Evolutionary conservation across 2,113 vertebrate genomes (phyloP), one percentile per base, ranked within the genome.

Genomic region (Chaenogobius annularis): DNA sequence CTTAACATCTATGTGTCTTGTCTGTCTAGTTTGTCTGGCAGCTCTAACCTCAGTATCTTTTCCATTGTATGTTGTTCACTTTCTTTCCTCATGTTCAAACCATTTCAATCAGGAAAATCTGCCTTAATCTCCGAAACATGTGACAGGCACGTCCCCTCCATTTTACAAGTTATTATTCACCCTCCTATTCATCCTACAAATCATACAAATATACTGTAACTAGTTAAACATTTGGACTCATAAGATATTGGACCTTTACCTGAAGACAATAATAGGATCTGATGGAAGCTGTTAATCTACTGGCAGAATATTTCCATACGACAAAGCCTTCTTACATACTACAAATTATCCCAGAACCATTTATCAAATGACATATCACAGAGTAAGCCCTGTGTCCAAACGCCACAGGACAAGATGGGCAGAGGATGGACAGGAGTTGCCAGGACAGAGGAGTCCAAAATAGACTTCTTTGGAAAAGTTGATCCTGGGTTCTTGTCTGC

Each of bases 381-480:
- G 17, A 5, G 9, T 17, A 56, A 70, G 64, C 22, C n/a, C 72
- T 63, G 64, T 26, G 75, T 7, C 63, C 47, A 44, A 74, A 83
- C 74, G 63, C 26, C 47, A 40, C 37, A 9, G 37, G 37, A 40
- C 3, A 40, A 31, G 73, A 69, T 20, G 69, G 37, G 68, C 0
- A 2, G 48, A 68, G 64, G 19, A 31, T 63, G 67, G 40, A 52
- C 64, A 35, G 10, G 52, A 77, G 77, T 81, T 75, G 62, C 73
- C 48, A 48, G 69, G 56, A 72, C 44, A 79, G 63, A 81, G 69
- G 44, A 77, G 81, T 85, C 78, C 7, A 77, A 89, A 91, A 93
- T 91, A 92, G 85, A 81, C 26, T 56, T 58, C 62, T 80, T 75
- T 66, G 43, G 67, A 87, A 76, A 84, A 80, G 31, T 14, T 74